Evolutionary conservation across 2,113 vertebrate species (phyloP), one percentile per base, ranked within the genome.

Genomic region (Alosa alosa): DNA sequence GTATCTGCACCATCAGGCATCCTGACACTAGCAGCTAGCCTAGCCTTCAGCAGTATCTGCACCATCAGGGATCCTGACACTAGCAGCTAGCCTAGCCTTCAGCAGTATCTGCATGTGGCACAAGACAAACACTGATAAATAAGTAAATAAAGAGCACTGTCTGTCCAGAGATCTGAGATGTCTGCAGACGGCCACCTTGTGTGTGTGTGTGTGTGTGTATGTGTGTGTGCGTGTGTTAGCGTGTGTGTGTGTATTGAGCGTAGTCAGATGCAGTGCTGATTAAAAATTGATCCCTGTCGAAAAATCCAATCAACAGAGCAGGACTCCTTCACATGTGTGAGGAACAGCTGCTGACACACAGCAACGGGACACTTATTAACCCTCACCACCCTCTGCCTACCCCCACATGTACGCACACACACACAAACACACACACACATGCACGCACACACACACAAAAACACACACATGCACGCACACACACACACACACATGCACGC

Each of bases 201-300:
- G 82, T 89, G 88, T 88, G 47, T 49, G 47, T 5, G 47, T 49
- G 47, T 49, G 47, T 49, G 47, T 49, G 47, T 49, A 6, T 49
- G 86, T 60, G 55, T 60, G 60, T 64, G 60, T 64, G 60, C 22
- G 22, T 64, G 4, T 64, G 60, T 64, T 22, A 25, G 64, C 10
- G 64, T 36, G 64, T 36, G 64, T 36, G 92, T 95, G 92, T 94
- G 94, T 97, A 99, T 98, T 96, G 98, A 99, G 95, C 94, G 95
- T 96, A 94, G 97, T 99, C 97, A 98, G 97, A 98, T 99, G 98
- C 97, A 98, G 96, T 95, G 95, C 97, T 99, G 98, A 99, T 99
- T 99, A 99, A 99, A 99, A 99, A 99, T 99, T 99, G 98, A 99
- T 99, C 97, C 97, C 97, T 98, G 99, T 98, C 95, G 93, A 96